These are phyloP conservation scores for Neolamprologus cancellatus DNA, from an alignment of 2,113 vertebrate genomes.

Conservation along the genomic window DNA sequence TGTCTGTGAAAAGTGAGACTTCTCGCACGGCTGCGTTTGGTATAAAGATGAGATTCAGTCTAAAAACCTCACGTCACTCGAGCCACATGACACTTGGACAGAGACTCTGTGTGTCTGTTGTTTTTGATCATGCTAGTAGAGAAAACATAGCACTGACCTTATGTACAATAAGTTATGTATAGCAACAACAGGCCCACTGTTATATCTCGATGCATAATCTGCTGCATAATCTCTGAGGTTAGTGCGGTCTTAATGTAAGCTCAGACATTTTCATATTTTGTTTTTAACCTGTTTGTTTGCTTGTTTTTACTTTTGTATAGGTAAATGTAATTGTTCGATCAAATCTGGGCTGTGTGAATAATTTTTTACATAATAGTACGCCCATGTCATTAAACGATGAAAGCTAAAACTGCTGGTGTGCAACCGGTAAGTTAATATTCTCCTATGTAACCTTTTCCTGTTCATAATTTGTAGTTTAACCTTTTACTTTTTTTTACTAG, in stretches of 20 bases:
- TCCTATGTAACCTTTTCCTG: conserved; percentile 29
- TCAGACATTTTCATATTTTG: conserved; percentile 6
- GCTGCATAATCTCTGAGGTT: background rate
- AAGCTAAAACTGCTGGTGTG: background rate
- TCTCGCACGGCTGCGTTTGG: background rate
- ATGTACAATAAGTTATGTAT: conserved; percentile 45
- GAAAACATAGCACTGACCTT: conserved; percentile 52
- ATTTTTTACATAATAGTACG: background rate
- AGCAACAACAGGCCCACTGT: background rate
- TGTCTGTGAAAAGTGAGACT: conserved; percentile 8
- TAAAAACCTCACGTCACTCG: background rate
- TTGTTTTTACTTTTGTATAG: background rate
- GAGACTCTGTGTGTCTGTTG: background rate
- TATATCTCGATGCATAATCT: background rate
- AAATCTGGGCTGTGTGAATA: background rate
- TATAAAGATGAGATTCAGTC: background rate
- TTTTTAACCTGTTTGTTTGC: background rate
- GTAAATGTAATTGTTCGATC: background rate
- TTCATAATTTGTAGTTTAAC: conserved; percentile 37
- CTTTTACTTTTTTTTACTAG: conserved; percentile 7
- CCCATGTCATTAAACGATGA: background rate
- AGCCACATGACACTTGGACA: background rate
- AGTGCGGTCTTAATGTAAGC: background rate
- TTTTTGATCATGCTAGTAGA: conserved; percentile 22
- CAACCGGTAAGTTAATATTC: conserved; percentile 15